Evolutionary conservation across 2,797 vertebrate species (phyloP), one percentile per base, ranked within the genome.

Genomic region (Salarias fasciatus): DNA sequence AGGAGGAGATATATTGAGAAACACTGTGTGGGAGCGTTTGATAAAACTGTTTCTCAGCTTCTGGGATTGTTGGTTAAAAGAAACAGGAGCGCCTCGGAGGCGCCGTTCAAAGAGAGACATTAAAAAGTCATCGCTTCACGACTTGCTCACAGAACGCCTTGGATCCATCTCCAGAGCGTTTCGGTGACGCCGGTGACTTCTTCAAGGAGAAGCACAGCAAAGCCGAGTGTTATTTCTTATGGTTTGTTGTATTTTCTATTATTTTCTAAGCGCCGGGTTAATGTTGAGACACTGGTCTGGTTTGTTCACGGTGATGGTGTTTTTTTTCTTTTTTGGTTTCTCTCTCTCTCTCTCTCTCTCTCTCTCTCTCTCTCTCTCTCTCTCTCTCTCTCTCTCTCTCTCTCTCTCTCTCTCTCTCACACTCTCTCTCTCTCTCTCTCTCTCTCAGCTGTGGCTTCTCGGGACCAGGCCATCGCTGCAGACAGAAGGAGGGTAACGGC

Each of bases 401-500:
- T 63, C 52, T 55, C 5, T 51, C 47, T 72, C 53, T 85, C 69
- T 69, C 61, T 58, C 44, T 69, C 52, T 67, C 56, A 63, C 49
- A 50, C 69, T 51, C 52, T 51, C 69, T 75, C 52, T 41, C 43
- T 38, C 49, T 52, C 45, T 18, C 36, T 63, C 52, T 55, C 5
- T 51, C 47, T 72, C 53, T 85, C 69, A 82, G 82, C 80, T 75
- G 77, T 77, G 74, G 82, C 81, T 81, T 77, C 71, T 85, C 71
- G 74, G 75, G 79, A 87, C 76, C 60, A 1, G 81, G 76, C 83
- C 83, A 84, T 76, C 61, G 36, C 58, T 86, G 76, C 80, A 86
- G 79, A 87, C 80, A 85, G 84, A 88, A 88, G 79, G 87, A 85
- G 83, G 85, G 81, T 87, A 85, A 31, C 37, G 44, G 79, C 90